These are phyloP conservation scores for Miniopterus natalensis DNA, from an alignment of 2,113 vertebrate genomes.

Conservation along the genomic window DNA sequence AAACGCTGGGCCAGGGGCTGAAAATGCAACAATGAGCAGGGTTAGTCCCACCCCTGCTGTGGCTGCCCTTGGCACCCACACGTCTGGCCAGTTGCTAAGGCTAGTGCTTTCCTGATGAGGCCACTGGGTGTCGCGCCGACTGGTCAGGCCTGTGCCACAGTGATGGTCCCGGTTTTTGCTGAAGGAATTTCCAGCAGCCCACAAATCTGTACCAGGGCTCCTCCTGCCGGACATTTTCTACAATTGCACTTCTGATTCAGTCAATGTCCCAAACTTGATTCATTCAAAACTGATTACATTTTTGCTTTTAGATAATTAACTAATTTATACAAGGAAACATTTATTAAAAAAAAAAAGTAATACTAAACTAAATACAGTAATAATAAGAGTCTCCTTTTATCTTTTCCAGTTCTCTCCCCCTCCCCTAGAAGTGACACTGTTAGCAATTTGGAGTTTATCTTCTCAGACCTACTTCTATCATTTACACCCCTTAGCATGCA, in stretches of 20 bases:
- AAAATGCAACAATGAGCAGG: neutral
- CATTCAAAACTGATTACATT: neutral
- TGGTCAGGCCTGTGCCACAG: neutral
- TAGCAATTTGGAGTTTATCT: neutral
- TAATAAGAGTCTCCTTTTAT: neutral
- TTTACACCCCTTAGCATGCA: neutral
- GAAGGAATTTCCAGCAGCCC: too few relatives aligned
- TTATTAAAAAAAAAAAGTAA: neutral
- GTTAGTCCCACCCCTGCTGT: neutral
- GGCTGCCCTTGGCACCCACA: neutral
- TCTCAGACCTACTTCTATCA: neutral
- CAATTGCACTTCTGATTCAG: neutral
- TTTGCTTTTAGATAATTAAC: neutral
- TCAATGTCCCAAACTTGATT: neutral
- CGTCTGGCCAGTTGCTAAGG: neutral
- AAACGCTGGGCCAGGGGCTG: neutral
- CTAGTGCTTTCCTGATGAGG: neutral
- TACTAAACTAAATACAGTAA: neutral
- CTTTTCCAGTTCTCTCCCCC: neutral
- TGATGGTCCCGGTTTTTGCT: neutral
- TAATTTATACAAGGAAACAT: neutral
- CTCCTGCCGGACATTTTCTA: slow-evolving; percentile 31
- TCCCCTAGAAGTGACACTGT: neutral
- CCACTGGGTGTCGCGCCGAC: neutral
- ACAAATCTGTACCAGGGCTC: neutral